phyloP scores from a whole-genome alignment of 2,113 vertebrate genomes.

The Podarcis cretensis region DNA sequence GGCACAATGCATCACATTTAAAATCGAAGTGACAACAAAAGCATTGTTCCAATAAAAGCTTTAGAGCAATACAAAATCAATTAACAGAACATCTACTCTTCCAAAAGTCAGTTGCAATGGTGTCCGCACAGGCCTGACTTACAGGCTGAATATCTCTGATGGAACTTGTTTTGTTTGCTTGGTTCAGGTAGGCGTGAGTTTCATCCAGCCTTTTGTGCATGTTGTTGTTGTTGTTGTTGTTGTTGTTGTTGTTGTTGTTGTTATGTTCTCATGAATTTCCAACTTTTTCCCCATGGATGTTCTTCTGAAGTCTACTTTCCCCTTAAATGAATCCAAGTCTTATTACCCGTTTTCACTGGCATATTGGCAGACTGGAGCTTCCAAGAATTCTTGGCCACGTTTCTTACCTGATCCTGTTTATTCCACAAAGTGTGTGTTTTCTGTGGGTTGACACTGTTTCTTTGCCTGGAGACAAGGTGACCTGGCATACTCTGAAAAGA shows the following conservation, averaged over 20 bases:
- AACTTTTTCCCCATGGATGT: background rate
- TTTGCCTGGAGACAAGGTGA: conserved; percentile 13
- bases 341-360: conserved; percentile 35
- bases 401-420: conserved; percentile 29
- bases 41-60: no score
- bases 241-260: background rate
- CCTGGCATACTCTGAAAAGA: conserved; percentile 3
- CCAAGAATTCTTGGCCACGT: conserved; percentile 41
- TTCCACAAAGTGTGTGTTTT: conserved; percentile 25
- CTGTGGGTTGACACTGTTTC: conserved; percentile 41
- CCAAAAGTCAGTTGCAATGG: no score
- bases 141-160: no score
- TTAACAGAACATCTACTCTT: no score
- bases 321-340: background rate
- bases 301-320: background rate
- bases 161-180: background rate
- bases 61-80: no score
- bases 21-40: no score
- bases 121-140: no score
- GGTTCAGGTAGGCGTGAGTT: background rate
- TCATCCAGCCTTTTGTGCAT: background rate
- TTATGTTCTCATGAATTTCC: background rate
- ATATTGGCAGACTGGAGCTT: conserved; percentile 21
- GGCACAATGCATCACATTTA: no score
- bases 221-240: background rate